Conservation (phyloP, 2,113 vertebrate genomes). For the Oreochromis niloticus region DNA sequence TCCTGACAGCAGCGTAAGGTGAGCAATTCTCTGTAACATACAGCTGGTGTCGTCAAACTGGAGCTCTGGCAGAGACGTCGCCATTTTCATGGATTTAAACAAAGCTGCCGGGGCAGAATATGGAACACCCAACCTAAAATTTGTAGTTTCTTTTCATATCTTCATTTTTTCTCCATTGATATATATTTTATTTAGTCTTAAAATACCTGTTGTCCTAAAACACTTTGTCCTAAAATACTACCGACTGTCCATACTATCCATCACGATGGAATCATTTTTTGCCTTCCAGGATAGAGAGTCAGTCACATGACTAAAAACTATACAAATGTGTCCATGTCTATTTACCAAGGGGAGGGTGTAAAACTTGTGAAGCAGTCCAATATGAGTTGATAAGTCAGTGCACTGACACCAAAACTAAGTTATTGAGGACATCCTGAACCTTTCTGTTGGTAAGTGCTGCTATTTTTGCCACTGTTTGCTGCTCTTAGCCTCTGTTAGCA, state of each 20-base stretch:
- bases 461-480: neutral
- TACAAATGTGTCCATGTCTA: neutral
- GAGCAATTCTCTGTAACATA: neutral
- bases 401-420: neutral
- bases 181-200: neutral
- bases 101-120: fast-evolving
- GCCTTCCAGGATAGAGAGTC: neutral
- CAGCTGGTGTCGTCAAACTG: neutral
- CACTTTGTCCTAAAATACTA: neutral
- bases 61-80: fast-evolving
- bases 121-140: neutral
- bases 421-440: neutral
- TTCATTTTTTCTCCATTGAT: neutral
- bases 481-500: neutral
- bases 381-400: neutral
- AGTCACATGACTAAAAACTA: neutral
- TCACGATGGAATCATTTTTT: fast-evolving
- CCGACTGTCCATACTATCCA: neutral
- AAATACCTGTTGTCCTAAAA: neutral
- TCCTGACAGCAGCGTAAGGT: neutral
- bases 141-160: neutral
- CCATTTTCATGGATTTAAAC: neutral
- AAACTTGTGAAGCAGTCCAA: neutral
- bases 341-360: fast-evolving
- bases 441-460: neutral